Conservation (phyloP, 2,888 invertebrate species). For the Amphipyra berbera region DNA sequence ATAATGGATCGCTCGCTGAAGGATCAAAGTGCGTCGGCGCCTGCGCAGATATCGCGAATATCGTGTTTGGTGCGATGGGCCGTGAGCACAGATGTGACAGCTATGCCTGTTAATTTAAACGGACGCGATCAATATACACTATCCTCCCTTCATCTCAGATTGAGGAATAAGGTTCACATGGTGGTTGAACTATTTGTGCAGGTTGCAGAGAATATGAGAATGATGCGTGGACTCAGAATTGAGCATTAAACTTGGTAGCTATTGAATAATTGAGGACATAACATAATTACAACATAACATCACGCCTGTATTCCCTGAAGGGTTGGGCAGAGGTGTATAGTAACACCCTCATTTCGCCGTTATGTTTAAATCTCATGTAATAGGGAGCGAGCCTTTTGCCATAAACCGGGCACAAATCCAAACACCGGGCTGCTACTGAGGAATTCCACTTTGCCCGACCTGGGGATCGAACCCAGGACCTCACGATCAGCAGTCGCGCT, state of each 20-base stretch:
- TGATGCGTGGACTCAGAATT: neutral
- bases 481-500: no score
- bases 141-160: conserved; percentile 67
- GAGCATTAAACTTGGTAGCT: neutral
- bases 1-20: conserved; percentile 61
- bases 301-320: no score
- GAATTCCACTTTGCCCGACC: no score
- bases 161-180: conserved; percentile 42
- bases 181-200: conserved; percentile 3
- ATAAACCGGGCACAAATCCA: no score
- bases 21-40: conserved; percentile 64
- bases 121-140: conserved; percentile 83
- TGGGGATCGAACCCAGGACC: no score
- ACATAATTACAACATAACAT: no score
- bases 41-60: conserved; percentile 70
- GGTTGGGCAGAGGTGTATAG: no score
- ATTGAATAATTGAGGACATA: no score
- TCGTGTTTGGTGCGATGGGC: conserved; percentile 73
- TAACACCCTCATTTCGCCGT: no score
- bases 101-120: conserved; percentile 82
- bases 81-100: conserved; percentile 77
- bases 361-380: no score
- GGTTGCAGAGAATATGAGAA: neutral
- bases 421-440: no score
- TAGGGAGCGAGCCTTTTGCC: no score